A percentile compares a stretch with the other conserved stretches of the same genome.
Evolutionary conservation across 2,113 vertebrate species (phyloP).

Genomic region (Phalacrocorax carbo): DNA sequence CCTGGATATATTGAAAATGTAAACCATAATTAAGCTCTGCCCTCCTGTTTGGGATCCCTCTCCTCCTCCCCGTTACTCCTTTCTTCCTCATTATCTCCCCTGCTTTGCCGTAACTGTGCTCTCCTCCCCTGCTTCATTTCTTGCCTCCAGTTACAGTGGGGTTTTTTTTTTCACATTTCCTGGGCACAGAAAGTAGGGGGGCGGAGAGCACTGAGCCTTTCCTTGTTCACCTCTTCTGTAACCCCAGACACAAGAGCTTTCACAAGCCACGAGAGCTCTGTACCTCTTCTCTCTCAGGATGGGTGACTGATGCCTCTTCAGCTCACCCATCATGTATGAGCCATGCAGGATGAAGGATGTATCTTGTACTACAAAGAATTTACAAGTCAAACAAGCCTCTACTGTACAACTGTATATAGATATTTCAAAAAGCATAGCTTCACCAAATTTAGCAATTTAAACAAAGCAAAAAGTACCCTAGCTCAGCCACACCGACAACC

Average conservation of each 20-base stretch:
- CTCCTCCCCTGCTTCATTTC: not conserved
- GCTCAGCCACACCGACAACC: not conserved
- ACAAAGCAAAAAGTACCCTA: not conserved
- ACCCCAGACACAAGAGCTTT: not conserved
- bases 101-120: not conserved
- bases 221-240: not conserved
- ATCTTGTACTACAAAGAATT: not conserved
- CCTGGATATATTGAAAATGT: not conserved
- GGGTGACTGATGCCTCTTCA: not conserved
- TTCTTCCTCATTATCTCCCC: not conserved
- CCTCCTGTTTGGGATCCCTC: not conserved
- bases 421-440: not conserved
- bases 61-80: not conserved
- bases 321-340: not conserved
- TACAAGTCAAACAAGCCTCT: not conserved
- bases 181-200: not conserved
- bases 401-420: not conserved
- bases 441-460: conserved; percentile 5
- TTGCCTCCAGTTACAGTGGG: not conserved
- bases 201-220: not conserved
- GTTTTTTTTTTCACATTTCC: not conserved
- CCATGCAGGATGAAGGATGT: not conserved
- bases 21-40: not conserved
- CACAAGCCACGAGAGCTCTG: not conserved
- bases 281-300: not conserved